Evolutionary conservation across 2,797 vertebrate species (phyloP), one percentile per base, ranked within the genome.

Genomic region (Leucoraja ocellata): DNA sequence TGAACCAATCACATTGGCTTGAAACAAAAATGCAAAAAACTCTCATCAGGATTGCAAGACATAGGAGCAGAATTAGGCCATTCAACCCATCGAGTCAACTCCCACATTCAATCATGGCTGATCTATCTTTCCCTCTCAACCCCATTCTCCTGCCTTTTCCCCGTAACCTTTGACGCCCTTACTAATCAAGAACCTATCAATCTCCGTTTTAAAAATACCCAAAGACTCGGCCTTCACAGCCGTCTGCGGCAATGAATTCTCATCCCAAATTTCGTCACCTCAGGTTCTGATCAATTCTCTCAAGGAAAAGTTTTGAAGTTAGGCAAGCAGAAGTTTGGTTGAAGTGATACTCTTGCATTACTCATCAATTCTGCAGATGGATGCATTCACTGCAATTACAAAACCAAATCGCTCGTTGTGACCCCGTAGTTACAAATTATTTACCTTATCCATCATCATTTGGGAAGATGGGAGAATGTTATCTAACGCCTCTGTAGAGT

Each of bases 401-500:
- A 21, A 18, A 63, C 0, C 8, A 65, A 65, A 16, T 88, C n/a
- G 32, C n/a, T 88, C 18, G 21, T 46, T 61, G 84, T 88, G 63
- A 36, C 63, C 14, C 16, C 65, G 9, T 68, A 63, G 13, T 86
- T 86, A 63, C 46, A 79, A 25, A 21, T 16, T n/a, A 93, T 78
- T 80, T 91, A 98, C 99, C 98, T 99, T 99, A 96, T 99, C 99
- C 98, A 99, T 99, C 98, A 99, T 99, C 96, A 99, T 98, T 94
- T 99, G 99, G 93, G 99, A 98, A 68, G 99, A 99, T 18, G 99
- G 99, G 91, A 99, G 96, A 94, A 99, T 98, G 81, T 99, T 99
- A 95, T 99, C 99, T 18, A 99, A 97, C 0, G 99, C 98, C 94
- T 99, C 99, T 0, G 98, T 99, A 93, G 98, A 99, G 96, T 99